Conservation (phyloP, 2,797 vertebrate species). For the Manis pentadactyla region DNA sequence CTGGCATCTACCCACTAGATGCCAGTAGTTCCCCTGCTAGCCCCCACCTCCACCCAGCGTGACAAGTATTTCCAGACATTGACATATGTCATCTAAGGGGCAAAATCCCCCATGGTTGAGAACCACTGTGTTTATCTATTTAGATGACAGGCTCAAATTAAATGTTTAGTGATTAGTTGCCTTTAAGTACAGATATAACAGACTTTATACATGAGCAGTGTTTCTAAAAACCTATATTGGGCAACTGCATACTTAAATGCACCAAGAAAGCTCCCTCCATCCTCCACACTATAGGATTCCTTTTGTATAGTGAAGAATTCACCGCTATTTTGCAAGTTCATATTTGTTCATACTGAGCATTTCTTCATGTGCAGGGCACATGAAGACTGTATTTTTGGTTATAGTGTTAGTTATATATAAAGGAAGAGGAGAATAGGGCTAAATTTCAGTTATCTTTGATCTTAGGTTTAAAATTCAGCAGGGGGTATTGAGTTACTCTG, state of each 20-base stretch:
- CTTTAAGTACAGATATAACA: neutral
- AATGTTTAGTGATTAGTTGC: neutral
- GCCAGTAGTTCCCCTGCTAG: neutral
- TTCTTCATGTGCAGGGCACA: neutral
- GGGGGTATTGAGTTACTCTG: neutral
- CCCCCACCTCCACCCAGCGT: too few relatives aligned
- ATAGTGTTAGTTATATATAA: neutral
- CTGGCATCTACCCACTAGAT: neutral
- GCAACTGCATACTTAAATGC: neutral
- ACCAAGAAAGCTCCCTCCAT: neutral
- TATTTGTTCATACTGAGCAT: neutral
- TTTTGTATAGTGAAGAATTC: neutral
- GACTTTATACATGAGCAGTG: neutral
- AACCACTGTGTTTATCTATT: neutral
- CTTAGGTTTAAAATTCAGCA: conserved; percentile 54
- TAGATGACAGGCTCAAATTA: neutral
- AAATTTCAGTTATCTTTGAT: conserved; percentile 62
- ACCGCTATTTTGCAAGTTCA: neutral
- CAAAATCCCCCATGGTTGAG: neutral
- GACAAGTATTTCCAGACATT: neutral
- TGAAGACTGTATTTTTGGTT: neutral
- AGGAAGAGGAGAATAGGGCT: conserved; percentile 23
- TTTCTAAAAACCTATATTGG: neutral
- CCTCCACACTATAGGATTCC: neutral
- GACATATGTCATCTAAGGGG: neutral